phyloP scores from a whole-genome alignment of 1,140 invertebrate genomes.

The Megalopta genalis region DNA sequence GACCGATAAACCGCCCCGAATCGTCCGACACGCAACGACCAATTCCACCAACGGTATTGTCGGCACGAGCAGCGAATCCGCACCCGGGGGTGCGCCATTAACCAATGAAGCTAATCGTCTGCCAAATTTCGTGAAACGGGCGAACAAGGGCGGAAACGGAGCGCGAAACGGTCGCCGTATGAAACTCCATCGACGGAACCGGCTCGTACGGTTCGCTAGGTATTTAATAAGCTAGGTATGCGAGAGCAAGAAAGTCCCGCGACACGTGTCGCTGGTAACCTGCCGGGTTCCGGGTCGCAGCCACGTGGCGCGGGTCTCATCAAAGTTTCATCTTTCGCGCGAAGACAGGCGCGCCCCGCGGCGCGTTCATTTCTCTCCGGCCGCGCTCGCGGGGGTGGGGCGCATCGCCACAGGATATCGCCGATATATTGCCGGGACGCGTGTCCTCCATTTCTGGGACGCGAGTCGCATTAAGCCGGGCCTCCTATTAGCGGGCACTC shows the following conservation, averaged over 20 bases:
- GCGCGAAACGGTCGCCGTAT: slow-evolving; percentile 1
- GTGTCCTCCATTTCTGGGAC: slow-evolving; percentile 6
- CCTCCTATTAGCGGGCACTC: slow-evolving; percentile 35
- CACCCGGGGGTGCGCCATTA: not conserved
- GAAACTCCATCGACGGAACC: slow-evolving; percentile 15
- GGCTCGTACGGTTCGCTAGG: not conserved
- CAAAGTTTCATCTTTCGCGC: slow-evolving; percentile 60
- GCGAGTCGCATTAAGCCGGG: slow-evolving; percentile 16
- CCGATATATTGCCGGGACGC: slow-evolving; percentile 15
- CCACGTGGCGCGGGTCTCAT: slow-evolving; percentile 62
- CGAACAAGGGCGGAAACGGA: slow-evolving; percentile 3
- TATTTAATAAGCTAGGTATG: slow-evolving; percentile 30
- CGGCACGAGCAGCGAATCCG: too few relatives aligned
- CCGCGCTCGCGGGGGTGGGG: too few relatives aligned
- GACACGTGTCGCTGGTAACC: slow-evolving; percentile 57
- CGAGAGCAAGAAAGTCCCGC: slow-evolving; percentile 41
- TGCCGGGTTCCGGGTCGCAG: slow-evolving; percentile 40
- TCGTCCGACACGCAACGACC: too few relatives aligned
- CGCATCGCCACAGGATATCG: slow-evolving; percentile 10
- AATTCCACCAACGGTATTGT: too few relatives aligned
- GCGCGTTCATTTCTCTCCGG: not conserved
- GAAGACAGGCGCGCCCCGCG: slow-evolving; percentile 34
- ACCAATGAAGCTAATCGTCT: slow-evolving; percentile 23
- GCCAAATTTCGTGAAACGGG: not conserved
- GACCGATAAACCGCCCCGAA: too few relatives aligned